Base-by-base conservation (phyloP, 2,888 invertebrate species). In the Ichneumoninae sp. region DNA sequence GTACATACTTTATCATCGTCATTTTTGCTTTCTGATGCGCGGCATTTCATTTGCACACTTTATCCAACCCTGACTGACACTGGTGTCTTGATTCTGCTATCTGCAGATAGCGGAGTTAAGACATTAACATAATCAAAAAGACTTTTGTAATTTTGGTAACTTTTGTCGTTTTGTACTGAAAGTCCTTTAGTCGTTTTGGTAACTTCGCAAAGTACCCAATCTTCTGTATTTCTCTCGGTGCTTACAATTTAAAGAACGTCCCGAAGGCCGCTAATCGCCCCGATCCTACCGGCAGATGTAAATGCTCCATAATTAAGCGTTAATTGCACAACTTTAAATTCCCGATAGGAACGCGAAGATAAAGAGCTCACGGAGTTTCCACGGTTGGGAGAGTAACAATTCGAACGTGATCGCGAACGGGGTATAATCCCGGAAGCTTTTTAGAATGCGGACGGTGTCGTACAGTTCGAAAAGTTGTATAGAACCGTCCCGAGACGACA, bases 381-480 rank as follows among this genome's bases (percentile, higher is more conserved):
- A 60, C 47, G 69, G 47, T 63, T 70, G 13, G 16, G 33, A n/a
- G 22, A 16, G 26, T 63, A 63, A 69, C 52, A 52, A 75, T 60
- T 68, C 33, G 50, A 8, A 75, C 63, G 75, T 76, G 81, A 47
- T 36, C 13, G 40, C 40, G 10, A 22, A 22, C 13, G 40, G 13
- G 26, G 19, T 13, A 44, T n/a, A 26, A 44, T 76, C 66, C 26
- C 71, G 66, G 22, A 66, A 77, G 76, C 70, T 71, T 76, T 76
- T 54, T 63, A 52, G 65, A 5, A 82, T 71, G 71, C 76, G 26
- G 33, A 65, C 65, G 44, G 22, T 70, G 71, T 75, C 69, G 76
- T 22, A 13, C 44, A 65, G 63, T 71, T 65, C 47, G 19, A 63
- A 54, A 77, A 77, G 71, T 82, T 77, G 52, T 66, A 44, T 30